Percentiles rank a stretch among this genome's conserved stretches.
phyloP scores from a whole-genome alignment of 2,113 vertebrate genomes.

The Aramus guarauna region DNA sequence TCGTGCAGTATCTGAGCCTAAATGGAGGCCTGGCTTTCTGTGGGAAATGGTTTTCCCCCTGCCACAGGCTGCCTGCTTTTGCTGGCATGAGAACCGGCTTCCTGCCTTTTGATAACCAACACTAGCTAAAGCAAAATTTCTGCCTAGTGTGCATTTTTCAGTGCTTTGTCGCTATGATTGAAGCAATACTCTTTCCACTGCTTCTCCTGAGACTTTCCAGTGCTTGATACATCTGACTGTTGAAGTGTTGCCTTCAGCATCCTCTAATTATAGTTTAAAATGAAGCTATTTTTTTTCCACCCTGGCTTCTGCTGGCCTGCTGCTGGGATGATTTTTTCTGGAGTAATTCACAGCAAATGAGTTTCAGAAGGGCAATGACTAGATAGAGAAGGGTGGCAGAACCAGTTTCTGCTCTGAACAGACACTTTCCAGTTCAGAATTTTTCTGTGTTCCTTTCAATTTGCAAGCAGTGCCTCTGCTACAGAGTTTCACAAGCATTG shows the following conservation, averaged over 20 bases:
- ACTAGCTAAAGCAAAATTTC: not conserved
- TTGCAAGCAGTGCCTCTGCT: not conserved
- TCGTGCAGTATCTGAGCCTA: not conserved
- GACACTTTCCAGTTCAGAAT: not conserved
- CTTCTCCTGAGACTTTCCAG: slow-evolving; percentile 24
- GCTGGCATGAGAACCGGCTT: not conserved
- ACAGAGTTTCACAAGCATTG: fast-evolving
- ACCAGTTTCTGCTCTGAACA: not conserved
- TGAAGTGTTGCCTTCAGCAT: slow-evolving; percentile 39
- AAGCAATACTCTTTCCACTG: slow-evolving; percentile 32
- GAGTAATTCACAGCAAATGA: not conserved
- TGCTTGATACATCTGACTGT: not conserved
- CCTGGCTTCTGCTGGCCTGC: not conserved
- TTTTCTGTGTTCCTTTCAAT: not conserved
- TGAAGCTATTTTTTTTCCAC: not conserved
- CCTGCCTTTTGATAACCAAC: slow-evolving; percentile 15
- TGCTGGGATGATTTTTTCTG: not conserved
- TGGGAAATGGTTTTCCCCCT: not conserved
- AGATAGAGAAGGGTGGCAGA: not conserved
- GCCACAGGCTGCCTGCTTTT: not conserved
- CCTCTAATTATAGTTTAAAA: slow-evolving; percentile 6
- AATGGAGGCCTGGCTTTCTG: not conserved
- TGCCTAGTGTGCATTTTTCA: not conserved
- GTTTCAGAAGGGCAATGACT: slow-evolving; percentile 15
- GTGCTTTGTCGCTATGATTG: not conserved